Evolutionary conservation across 2,888 invertebrate species (phyloP).

Genomic region (Ptychoptera albimana): DNA sequence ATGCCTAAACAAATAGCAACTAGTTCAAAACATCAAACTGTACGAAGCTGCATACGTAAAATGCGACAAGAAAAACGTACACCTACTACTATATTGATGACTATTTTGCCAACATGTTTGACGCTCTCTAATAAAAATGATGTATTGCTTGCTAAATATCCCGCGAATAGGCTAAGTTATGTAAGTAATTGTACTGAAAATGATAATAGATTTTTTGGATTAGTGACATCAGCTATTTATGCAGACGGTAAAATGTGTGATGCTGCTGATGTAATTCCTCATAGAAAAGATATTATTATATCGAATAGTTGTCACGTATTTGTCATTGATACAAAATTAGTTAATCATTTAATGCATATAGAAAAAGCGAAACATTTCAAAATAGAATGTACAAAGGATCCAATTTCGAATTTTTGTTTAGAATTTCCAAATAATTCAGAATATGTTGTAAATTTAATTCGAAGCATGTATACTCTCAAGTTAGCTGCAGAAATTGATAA

Average conservation of each 20-base stretch:
- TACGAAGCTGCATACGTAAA: slow-evolving; percentile 76
- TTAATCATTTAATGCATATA: slow-evolving; percentile 64
- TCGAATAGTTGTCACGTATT: slow-evolving; percentile 92
- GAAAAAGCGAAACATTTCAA: slow-evolving; percentile 71
- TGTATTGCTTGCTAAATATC: slow-evolving; percentile 70
- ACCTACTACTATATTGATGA: slow-evolving; percentile 71
- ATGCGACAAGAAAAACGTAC: slow-evolving; percentile 77
- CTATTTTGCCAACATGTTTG: slow-evolving; percentile 64
- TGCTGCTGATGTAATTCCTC: neutral
- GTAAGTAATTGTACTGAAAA: slow-evolving; percentile 83
- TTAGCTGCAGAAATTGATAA: slow-evolving; percentile 1
- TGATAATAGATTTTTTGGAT: slow-evolving; percentile 81
- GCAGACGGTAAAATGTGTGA: slow-evolving; percentile 16
- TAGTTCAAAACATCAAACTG: slow-evolving; percentile 57
- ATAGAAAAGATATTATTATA: slow-evolving; percentile 35
- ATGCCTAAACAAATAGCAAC: slow-evolving; percentile 73
- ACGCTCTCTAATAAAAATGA: slow-evolving; percentile 65
- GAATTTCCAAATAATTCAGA: slow-evolving; percentile 83
- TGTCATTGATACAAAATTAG: slow-evolving; percentile 75
- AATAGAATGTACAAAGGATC: slow-evolving; percentile 67
- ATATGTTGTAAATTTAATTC: slow-evolving; percentile 53
- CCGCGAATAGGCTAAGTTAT: slow-evolving; percentile 70
- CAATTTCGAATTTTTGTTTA: slow-evolving; percentile 60
- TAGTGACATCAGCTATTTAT: slow-evolving; percentile 68
- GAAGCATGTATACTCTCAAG: slow-evolving; percentile 55